Percentiles rank a stretch among this genome's conserved stretches.
Conservation (phyloP, 2,113 vertebrate species). For the Pluvianellus socialis region DNA sequence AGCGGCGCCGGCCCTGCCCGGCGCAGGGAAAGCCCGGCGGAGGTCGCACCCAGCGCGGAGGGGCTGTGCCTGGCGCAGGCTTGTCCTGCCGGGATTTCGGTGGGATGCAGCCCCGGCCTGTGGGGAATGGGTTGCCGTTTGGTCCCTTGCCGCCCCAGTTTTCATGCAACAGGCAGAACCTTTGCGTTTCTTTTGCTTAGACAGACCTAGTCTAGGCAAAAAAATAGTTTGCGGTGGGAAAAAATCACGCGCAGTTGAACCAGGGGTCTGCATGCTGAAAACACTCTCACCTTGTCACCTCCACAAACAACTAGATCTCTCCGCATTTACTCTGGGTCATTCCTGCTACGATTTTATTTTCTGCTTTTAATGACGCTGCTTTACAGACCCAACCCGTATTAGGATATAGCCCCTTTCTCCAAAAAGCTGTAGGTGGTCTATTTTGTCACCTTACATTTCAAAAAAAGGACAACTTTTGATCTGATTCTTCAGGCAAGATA, state of each 20-base stretch:
- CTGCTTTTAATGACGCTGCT: background rate
- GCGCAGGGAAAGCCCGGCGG: background rate
- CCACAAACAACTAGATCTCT: background rate
- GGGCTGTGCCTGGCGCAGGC: no score
- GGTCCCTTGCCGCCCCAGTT: background rate
- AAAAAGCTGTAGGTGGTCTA: background rate
- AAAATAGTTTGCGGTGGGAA: background rate
- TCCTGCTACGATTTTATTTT: background rate
- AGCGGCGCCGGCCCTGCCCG: no score
- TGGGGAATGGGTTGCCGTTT: no score
- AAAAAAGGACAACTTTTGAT: background rate
- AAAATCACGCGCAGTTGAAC: background rate
- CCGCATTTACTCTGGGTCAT: background rate
- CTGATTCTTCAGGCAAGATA: background rate
- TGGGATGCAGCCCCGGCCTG: no score
- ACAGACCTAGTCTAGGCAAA: background rate
- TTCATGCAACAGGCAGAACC: background rate
- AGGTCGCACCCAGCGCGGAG: rapidly evolving
- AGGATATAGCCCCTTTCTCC: background rate
- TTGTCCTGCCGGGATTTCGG: no score
- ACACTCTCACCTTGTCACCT: background rate
- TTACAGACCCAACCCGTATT: background rate
- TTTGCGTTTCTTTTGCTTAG: background rate
- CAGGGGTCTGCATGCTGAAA: background rate
- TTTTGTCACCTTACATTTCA: background rate